A percentile compares a stretch with the other conserved stretches of the same genome.
phyloP scores from a whole-genome alignment of 2,113 vertebrate species.

The Galbula dea region DNA sequence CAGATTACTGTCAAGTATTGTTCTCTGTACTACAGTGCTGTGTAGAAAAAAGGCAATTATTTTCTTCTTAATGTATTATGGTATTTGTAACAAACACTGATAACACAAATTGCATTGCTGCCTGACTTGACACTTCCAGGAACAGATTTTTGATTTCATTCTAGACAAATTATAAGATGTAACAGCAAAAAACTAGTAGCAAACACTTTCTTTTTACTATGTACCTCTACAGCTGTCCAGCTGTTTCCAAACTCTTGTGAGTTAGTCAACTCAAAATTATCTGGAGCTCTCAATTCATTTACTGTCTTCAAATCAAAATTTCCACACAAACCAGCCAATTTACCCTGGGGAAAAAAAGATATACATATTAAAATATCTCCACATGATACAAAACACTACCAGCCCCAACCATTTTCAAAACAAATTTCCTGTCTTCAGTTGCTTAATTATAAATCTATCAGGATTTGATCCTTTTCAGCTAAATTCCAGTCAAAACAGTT shows the following conservation, averaged over 20 bases:
- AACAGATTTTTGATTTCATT: background rate
- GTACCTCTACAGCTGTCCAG: constrained; percentile 87
- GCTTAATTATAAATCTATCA: background rate
- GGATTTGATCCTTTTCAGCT: background rate
- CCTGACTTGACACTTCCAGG: background rate
- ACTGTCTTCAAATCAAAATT: constrained; percentile 95
- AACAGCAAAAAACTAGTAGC: background rate
- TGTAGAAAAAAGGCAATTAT: background rate
- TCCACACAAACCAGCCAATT: constrained; percentile 88
- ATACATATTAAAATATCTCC: background rate
- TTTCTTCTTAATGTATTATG: background rate
- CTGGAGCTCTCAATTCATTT: constrained; percentile 93
- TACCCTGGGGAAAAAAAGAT: constrained; percentile 73
- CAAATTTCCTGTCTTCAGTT: background rate
- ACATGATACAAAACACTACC: background rate
- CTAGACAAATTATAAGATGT: background rate
- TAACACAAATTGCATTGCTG: background rate
- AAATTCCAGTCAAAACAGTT: background rate
- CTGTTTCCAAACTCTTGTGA: constrained; percentile 94
- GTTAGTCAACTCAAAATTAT: constrained; percentile 89
- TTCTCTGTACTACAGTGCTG: background rate
- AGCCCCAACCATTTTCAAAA: rapidly evolving
- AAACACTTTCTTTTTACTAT: background rate
- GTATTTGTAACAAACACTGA: background rate
- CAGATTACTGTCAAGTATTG: background rate